Percentiles rank a stretch among this genome's conserved stretches.
Conservation (phyloP, 2,797 vertebrate genomes). For the Gephyroberyx darwinii region DNA sequence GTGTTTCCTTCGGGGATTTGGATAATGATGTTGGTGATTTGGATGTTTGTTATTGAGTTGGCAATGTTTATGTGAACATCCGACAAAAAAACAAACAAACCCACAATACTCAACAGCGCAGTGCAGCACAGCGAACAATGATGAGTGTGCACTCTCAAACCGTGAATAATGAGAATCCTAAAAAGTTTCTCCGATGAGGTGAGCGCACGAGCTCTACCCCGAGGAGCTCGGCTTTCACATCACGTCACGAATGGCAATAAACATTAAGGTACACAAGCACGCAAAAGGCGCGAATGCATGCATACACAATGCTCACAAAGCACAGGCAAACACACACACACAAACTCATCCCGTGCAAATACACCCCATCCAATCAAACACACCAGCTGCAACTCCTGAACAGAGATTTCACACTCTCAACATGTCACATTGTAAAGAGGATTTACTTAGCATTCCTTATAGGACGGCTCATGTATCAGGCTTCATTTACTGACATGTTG, state of each 20-base stretch:
- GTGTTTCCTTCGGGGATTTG: constrained; percentile 58
- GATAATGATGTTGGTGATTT: constrained; percentile 79
- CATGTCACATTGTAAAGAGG: constrained; percentile 24
- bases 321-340: constrained; percentile 7
- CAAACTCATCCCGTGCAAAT: constrained; percentile 24
- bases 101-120: constrained; percentile 42
- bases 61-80: constrained; percentile 56
- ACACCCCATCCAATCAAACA: background rate
- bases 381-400: constrained; percentile 13
- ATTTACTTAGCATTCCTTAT: constrained; percentile 8
- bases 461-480: constrained; percentile 16
- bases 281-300: constrained; percentile 36
- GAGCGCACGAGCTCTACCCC: background rate
- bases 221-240: background rate
- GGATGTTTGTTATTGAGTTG: constrained; percentile 71
- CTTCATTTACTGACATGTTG: constrained; percentile 44
- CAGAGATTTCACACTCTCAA: constrained; percentile 38
- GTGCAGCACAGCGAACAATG: constrained; percentile 41
- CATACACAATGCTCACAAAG: constrained; percentile 30
- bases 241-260: constrained; percentile 48
- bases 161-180: constrained; percentile 58
- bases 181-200: constrained; percentile 52
- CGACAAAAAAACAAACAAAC: constrained; percentile 57
- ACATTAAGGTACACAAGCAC: constrained; percentile 38
- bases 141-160: constrained; percentile 52